A percentile compares a stretch with the other conserved stretches of the same genome.
phyloP scores from a whole-genome alignment of 2,888 invertebrate genomes.

The Microctonus brassicae region DNA sequence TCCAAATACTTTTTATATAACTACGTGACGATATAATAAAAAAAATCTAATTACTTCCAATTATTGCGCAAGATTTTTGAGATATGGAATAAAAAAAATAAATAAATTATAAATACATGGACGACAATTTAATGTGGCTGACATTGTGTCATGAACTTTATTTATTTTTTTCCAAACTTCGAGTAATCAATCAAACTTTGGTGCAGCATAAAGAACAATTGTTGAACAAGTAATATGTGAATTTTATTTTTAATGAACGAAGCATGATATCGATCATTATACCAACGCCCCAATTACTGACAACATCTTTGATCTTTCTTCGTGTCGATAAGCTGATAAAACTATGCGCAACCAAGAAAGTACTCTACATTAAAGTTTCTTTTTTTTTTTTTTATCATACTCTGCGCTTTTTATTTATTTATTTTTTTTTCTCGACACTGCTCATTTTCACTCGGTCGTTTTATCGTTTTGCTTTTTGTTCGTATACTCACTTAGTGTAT shows the following conservation, averaged over 20 bases:
- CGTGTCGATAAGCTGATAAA: conserved; percentile 49
- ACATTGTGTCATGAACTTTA: too few relatives aligned
- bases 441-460: neutral
- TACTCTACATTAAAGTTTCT: conserved; percentile 12
- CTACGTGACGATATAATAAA: too few relatives aligned
- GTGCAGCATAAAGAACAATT: neutral
- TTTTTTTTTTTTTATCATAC: conserved; percentile 19
- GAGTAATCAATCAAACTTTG: conserved; percentile 26
- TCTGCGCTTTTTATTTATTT: conserved; percentile 4
- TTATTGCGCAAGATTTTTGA: too few relatives aligned
- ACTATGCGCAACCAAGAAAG: conserved; percentile 19
- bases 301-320: conserved; percentile 46
- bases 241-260: conserved; percentile 27
- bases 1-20: too few relatives aligned
- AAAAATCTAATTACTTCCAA: too few relatives aligned
- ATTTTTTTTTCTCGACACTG: conserved; percentile 23
- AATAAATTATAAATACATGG: too few relatives aligned
- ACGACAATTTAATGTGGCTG: too few relatives aligned
- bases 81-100: too few relatives aligned
- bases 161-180: too few relatives aligned
- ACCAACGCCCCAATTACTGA: conserved; percentile 45
- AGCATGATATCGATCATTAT: conserved; percentile 24
- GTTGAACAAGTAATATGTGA: neutral
- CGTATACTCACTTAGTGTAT: neutral
- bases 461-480: conserved; percentile 28